Evolutionary conservation across 2,113 vertebrate genomes (phyloP).

Genomic region (Ciconia stormi): DNA sequence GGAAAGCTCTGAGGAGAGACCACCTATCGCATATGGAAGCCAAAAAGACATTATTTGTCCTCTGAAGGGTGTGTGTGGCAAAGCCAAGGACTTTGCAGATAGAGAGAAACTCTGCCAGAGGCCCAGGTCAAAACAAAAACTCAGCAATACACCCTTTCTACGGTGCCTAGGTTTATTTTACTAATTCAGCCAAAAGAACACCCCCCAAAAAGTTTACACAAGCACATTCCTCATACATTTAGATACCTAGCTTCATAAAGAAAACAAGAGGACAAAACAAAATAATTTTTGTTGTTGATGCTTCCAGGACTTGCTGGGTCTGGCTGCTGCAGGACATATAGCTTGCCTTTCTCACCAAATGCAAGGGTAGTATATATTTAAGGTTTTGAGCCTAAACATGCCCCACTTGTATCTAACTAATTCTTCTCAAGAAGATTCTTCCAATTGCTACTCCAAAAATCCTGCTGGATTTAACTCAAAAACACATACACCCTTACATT

Average conservation of each 20-base stretch:
- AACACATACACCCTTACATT: background rate
- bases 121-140: background rate
- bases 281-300: background rate
- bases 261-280: background rate
- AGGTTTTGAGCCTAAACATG: background rate
- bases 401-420: background rate
- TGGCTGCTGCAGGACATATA: background rate
- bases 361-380: background rate
- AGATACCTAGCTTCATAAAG: background rate
- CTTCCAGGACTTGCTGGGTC: background rate
- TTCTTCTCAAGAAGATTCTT: background rate
- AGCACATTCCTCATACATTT: background rate
- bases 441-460: background rate
- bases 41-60: background rate
- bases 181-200: background rate
- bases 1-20: background rate
- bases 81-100: background rate
- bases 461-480: background rate
- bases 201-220: background rate
- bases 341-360: background rate
- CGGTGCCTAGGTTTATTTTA: background rate
- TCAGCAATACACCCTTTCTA: background rate
- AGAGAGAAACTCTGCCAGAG: background rate
- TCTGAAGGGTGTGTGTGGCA: background rate
- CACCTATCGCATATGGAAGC: background rate